Evolutionary conservation across 92 coral and sea anemone genomes (phyloP).

Genomic region (Nematostella vectensis): DNA sequence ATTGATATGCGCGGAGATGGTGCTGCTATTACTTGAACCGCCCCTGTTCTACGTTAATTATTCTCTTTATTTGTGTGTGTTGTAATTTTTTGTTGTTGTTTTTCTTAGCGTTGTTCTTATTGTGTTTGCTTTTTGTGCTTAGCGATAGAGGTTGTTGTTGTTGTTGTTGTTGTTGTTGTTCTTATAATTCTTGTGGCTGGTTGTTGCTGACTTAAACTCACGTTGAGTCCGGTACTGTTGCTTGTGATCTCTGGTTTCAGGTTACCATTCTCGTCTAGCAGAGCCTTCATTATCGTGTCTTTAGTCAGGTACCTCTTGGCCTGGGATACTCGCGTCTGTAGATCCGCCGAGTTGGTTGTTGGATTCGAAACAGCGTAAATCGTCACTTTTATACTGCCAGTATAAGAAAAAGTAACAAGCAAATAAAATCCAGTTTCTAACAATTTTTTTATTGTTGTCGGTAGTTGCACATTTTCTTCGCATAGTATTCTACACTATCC

Average conservation of each 20-base stretch:
- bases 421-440: not conserved
- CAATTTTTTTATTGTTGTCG: not conserved
- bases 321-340: conserved; percentile 15
- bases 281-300: conserved; percentile 32
- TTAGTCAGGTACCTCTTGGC: conserved; percentile 37
- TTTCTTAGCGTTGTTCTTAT: no score
- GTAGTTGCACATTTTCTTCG: not conserved
- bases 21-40: no score
- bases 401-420: not conserved
- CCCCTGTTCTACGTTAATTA: no score
- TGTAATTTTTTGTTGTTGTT: no score
- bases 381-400: conserved; percentile 41
- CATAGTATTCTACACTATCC: not conserved
- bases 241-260: conserved; percentile 37
- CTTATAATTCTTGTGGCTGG: no score
- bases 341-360: conserved; percentile 27
- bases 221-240: conserved; percentile 46
- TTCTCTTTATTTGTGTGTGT: no score
- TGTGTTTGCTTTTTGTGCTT: no score
- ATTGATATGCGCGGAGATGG: no score
- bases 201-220: no score
- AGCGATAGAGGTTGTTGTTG: no score
- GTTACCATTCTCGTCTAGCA: conserved; percentile 51
- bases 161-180: no score
- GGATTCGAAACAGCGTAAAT: conserved; percentile 46